Conservation (phyloP, 2,797 vertebrate species). For the Pelodytes ibericus region DNA sequence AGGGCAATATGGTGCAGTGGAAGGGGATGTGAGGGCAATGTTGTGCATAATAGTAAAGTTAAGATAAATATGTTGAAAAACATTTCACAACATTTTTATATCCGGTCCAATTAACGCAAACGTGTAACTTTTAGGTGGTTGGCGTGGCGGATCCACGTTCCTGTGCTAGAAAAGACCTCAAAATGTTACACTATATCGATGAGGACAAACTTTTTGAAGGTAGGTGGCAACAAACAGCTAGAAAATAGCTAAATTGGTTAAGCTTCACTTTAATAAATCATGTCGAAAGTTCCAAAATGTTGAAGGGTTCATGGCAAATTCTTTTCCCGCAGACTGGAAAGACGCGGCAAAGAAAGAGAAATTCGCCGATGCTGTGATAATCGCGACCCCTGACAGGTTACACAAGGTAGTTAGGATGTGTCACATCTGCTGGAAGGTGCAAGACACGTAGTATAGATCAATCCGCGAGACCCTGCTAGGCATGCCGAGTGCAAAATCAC, state of each 20-base stretch:
- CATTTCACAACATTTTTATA: too few relatives aligned
- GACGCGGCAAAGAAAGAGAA: slow-evolving; percentile 70
- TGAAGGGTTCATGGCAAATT: slow-evolving; percentile 1
- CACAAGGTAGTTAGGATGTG: slow-evolving; percentile 73
- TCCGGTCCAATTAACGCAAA: too few relatives aligned
- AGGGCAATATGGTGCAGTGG: too few relatives aligned
- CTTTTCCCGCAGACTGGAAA: slow-evolving; percentile 74
- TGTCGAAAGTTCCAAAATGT: too few relatives aligned
- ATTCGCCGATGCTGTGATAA: slow-evolving; percentile 81
- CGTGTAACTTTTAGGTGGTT: slow-evolving; percentile 68
- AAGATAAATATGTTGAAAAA: too few relatives aligned
- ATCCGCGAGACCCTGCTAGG: too few relatives aligned
- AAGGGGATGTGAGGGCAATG: too few relatives aligned
- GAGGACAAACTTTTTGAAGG: slow-evolving; percentile 74
- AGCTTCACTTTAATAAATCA: neutral
- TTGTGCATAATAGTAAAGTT: too few relatives aligned
- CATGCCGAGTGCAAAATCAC: too few relatives aligned
- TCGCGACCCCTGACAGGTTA: slow-evolving; percentile 80
- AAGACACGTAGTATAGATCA: too few relatives aligned
- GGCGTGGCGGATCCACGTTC: slow-evolving; percentile 77
- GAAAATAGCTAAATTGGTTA: neutral
- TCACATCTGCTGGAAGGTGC: neutral
- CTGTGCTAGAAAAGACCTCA: slow-evolving; percentile 74
- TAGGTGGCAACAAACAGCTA: slow-evolving; percentile 45
- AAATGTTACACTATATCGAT: slow-evolving; percentile 66